Evolutionary conservation across 2,888 invertebrate species (phyloP).

Genomic region (Xestia rhomboidea): DNA sequence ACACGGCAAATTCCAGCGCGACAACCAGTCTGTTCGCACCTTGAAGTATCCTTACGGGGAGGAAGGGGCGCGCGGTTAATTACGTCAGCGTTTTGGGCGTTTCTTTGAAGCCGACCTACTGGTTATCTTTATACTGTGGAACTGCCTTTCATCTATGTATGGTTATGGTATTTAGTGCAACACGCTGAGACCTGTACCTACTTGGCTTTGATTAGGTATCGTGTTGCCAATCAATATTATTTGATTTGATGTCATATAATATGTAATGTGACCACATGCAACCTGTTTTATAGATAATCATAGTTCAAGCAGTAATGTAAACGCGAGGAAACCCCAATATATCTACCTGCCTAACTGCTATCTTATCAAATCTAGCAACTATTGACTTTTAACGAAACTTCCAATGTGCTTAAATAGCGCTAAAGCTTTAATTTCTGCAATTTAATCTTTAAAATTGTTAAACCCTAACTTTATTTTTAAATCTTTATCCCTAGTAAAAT

Average conservation of each 20-base stretch:
- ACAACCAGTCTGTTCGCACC: no score
- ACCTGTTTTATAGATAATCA: not conserved
- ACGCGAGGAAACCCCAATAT: not conserved
- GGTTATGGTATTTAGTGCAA: conserved; percentile 11
- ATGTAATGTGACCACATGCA: no score
- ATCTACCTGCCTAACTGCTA: not conserved
- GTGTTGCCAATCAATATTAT: no score
- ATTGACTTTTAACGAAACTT: not conserved
- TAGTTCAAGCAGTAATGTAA: not conserved
- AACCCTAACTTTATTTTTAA: conserved; percentile 1
- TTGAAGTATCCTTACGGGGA: no score
- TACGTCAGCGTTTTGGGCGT: no score
- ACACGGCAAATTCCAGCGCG: no score
- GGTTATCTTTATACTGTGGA: no score
- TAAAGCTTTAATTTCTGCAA: not conserved
- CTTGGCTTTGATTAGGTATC: not conserved
- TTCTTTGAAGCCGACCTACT: no score
- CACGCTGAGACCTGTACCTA: not conserved
- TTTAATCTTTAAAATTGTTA: conserved; percentile 1
- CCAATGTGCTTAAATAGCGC: not conserved
- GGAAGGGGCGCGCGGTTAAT: no score
- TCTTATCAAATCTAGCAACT: not conserved
- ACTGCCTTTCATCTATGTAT: conserved; percentile 4
- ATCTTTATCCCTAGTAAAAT: conserved; percentile 10
- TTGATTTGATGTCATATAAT: no score